Evolutionary conservation across 1,140 invertebrate species (phyloP).

Genomic region (Trinorchestia longiramus): DNA sequence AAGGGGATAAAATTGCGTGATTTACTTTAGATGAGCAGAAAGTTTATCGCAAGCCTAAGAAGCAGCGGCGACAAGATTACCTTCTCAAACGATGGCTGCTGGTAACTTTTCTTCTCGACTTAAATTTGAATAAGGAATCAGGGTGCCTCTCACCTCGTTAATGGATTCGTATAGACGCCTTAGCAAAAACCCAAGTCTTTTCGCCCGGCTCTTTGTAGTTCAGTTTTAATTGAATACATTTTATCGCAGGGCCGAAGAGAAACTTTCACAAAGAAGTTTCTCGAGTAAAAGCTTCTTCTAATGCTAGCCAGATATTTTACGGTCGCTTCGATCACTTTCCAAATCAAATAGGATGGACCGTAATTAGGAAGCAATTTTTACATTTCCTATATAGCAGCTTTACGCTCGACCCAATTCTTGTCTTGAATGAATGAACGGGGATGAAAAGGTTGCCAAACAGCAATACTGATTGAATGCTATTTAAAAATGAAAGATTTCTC

Average conservation of each 20-base stretch:
- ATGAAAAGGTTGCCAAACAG: not conserved
- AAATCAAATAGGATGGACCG: constrained; percentile 17
- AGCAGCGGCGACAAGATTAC: not conserved
- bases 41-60: not conserved
- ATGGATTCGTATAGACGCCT: constrained; percentile 30
- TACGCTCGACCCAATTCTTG: not conserved
- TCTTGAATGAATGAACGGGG: not conserved
- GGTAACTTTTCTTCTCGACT: not conserved
- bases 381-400: not conserved
- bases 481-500: not conserved
- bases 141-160: constrained; percentile 35
- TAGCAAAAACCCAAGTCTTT: constrained; percentile 3
- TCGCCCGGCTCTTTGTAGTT: constrained; percentile 27
- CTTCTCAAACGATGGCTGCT: not conserved
- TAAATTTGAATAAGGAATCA: constrained; percentile 37
- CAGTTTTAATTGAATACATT: constrained; percentile 54
- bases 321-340: constrained; percentile 14
- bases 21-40: not conserved
- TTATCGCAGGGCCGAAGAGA: constrained; percentile 19
- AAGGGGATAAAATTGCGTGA: not conserved
- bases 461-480: not conserved
- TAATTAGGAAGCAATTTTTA: constrained; percentile 25
- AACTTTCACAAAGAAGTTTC: constrained; percentile 13
- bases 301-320: constrained; percentile 44
- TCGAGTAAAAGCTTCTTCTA: constrained; percentile 43